Evolutionary conservation across 2,113 vertebrate genomes (phyloP).

Genomic region (Agapornis roseicollis): DNA sequence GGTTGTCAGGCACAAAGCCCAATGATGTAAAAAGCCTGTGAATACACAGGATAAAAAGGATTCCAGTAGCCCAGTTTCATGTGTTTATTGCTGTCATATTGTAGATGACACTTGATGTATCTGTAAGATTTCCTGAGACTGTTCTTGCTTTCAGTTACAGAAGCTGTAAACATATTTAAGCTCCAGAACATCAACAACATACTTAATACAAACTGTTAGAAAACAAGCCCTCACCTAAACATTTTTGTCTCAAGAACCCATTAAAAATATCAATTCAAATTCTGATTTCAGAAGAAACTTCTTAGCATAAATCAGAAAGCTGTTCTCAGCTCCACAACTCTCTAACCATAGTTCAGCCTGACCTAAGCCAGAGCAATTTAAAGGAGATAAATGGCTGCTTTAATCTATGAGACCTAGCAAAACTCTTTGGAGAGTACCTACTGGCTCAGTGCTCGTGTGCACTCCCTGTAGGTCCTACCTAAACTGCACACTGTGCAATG

Average conservation of each 20-base stretch:
- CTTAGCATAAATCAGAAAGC: neutral
- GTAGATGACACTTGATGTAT: neutral
- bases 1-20: slow-evolving; percentile 42
- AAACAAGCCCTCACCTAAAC: neutral
- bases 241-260: neutral
- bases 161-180: neutral
- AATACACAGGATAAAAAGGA: neutral
- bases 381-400: neutral
- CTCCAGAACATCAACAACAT: neutral
- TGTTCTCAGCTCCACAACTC: neutral
- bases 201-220: neutral
- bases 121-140: neutral
- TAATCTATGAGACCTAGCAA: neutral
- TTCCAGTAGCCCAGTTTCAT: neutral
- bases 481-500: neutral
- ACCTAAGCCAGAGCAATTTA: neutral
- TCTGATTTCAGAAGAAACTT: neutral
- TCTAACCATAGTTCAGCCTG: neutral
- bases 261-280: neutral
- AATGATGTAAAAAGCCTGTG: slow-evolving; percentile 19
- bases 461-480: neutral
- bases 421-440: neutral
- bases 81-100: neutral
- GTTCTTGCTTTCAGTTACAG: neutral
- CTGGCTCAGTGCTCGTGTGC: neutral